phyloP scores from a whole-genome alignment of 2,113 vertebrate species.

The Vireo altiloquus region DNA sequence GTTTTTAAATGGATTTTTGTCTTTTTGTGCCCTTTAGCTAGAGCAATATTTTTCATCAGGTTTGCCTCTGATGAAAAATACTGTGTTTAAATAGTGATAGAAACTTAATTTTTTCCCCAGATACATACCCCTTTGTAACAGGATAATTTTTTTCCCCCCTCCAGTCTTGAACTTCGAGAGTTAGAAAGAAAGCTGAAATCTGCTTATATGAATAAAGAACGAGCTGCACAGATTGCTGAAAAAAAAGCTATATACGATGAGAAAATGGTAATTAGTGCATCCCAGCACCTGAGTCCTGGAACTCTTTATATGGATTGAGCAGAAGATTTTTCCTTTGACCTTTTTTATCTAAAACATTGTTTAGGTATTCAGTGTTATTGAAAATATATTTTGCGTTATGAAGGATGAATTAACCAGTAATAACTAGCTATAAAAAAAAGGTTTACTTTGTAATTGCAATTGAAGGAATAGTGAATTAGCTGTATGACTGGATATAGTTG shows the following conservation, averaged over 20 bases:
- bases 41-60: background rate
- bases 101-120: background rate
- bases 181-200: conserved; percentile 85
- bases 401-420: background rate
- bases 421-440: background rate
- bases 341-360: background rate
- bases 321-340: background rate
- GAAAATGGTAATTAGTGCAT: conserved; percentile 76
- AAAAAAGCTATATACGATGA: conserved; percentile 80
- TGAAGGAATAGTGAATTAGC: background rate
- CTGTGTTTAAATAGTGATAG: background rate
- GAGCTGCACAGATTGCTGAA: conserved; percentile 90
- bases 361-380: background rate
- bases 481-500: background rate
- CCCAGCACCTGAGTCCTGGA: background rate
- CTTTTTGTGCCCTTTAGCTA: background rate
- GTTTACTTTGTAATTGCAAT: background rate
- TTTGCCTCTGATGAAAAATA: background rate
- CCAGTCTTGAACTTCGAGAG: conserved; percentile 87
- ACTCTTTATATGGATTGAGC: background rate
- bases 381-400: background rate
- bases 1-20: background rate
- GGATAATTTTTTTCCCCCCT: background rate
- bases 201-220: conserved; percentile 87
- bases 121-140: background rate